These are phyloP conservation scores for Eumacrocentrus americanus DNA, from an alignment of 2,888 invertebrate genomes.

Conservation along the genomic window DNA sequence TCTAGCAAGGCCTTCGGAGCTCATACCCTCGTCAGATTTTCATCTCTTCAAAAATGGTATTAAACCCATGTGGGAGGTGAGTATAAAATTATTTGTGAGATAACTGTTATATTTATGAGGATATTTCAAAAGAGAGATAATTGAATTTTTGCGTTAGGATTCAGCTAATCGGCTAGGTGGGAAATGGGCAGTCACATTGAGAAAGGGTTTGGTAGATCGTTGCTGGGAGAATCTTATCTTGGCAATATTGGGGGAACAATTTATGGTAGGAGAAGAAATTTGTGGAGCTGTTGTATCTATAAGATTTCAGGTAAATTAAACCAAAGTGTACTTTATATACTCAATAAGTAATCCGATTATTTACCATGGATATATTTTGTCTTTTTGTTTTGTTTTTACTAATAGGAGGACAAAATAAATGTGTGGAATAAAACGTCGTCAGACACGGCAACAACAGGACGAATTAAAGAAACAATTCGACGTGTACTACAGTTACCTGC, in stretches of 20 bases:
- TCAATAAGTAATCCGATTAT: not conserved
- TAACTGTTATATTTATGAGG: not conserved
- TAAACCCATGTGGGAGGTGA: slow-evolving; percentile 97
- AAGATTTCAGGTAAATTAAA: slow-evolving; percentile 76
- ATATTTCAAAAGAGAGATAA: not conserved
- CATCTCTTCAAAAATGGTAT: slow-evolving; percentile 98
- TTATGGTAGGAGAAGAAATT: slow-evolving; percentile 97
- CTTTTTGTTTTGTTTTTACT: not conserved
- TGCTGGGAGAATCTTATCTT: slow-evolving; percentile 99
- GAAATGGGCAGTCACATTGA: slow-evolving; percentile 95
- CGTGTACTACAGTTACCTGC: slow-evolving; percentile 94
- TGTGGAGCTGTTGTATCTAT: slow-evolving; percentile 97
- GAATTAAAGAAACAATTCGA: slow-evolving; percentile 93
- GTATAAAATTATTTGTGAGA: not conserved
- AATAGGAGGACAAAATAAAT: slow-evolving; percentile 91
- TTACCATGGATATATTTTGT: not conserved
- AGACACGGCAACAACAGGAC: slow-evolving; percentile 84
- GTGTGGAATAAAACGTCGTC: slow-evolving; percentile 97
- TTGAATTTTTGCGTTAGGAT: slow-evolving; percentile 66
- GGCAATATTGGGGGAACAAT: slow-evolving; percentile 98
- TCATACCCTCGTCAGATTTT: slow-evolving; percentile 90
- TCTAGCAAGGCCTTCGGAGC: slow-evolving; percentile 85
- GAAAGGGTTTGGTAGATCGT: slow-evolving; percentile 91
- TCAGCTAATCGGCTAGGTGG: slow-evolving; percentile 95
- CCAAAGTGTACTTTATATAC: not conserved